A percentile compares a stretch with the other conserved stretches of the same genome.
These are phyloP conservation scores for Protophormia terraenovae DNA, from an alignment of 2,888 invertebrate genomes.

Conservation along the genomic window DNA sequence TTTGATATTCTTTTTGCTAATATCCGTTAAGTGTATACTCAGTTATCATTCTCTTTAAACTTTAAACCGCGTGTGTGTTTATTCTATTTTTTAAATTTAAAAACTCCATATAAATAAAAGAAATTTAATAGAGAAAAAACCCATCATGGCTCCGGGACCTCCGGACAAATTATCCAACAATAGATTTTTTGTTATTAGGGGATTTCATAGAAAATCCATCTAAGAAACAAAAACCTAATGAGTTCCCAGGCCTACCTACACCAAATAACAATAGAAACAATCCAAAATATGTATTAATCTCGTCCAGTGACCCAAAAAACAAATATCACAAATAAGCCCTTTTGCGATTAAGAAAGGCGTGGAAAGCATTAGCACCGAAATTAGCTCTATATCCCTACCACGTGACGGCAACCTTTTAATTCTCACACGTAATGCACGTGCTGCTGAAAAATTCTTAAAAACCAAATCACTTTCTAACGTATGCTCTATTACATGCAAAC, in stretches of 20 bases:
- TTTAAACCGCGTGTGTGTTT: neutral
- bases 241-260: neutral
- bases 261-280: neutral
- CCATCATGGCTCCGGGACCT: neutral
- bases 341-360: conserved; percentile 28
- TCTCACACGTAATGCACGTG: neutral
- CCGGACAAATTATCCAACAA: neutral
- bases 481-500: too few relatives aligned
- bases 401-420: conserved; percentile 15
- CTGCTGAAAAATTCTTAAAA: conserved; percentile 64
- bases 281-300: conserved; percentile 24
- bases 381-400: neutral
- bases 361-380: conserved; percentile 23
- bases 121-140: neutral
- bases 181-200: neutral
- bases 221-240: neutral
- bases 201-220: neutral
- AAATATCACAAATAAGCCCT: too few relatives aligned
- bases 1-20: neutral
- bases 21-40: too few relatives aligned
- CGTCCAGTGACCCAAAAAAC: conserved; percentile 22
- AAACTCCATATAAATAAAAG: neutral
- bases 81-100: too few relatives aligned
- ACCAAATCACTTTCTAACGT: too few relatives aligned
- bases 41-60: neutral